Evolutionary conservation across 2,797 vertebrate species (phyloP), one percentile per base, ranked within the genome.

Genomic region (Erithacus rubecula): DNA sequence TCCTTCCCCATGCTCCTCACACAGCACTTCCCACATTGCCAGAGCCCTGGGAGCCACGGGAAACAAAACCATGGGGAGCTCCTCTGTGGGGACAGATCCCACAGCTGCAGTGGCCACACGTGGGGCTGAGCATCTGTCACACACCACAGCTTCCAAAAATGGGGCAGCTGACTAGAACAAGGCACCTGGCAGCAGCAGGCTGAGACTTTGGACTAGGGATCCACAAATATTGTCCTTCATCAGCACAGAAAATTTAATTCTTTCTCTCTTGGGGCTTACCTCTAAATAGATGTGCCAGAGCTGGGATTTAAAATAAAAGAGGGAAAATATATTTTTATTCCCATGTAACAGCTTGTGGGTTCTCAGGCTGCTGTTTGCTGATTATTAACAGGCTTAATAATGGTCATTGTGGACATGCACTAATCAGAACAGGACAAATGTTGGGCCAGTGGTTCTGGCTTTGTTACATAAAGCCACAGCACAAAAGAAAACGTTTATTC

Each of bases 41-140:
- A 0, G 7, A 88, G 44, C 30, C 2, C 1, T 17, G 34, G 59
- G 43, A 0, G 0, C 14, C 59, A 58, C 1, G 5, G 62, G 21
- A 53, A 56, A 64, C n/a, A 92, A 83, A 83, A 26, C 47, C 1
- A 30, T 1, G 9, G 74, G 44, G 47, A 70, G 30, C 63, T 49
- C 22, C 24, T 70, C 51, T n/a, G 29, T 24, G 15, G 0, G 41
- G 34, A 34, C 34, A 81, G 34, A 85, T 43, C n/a, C 68, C 30
- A 32, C 65, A 51, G 22, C 80, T 27, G 44, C 64, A 87, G 44
- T 16, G 55, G 74, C 52, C 74, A 11, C 67, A 43, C 0, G 8
- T 27, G 56, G 41, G 55, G 62, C 32, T 30, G 70, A 32, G 62
- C 46, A 63, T 55, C 17, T 60, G 52, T 30, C 53, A 24, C 49